Evolutionary conservation across 2,113 vertebrate species (phyloP), one percentile per base, ranked within the genome.

Genomic region (Irena cyanogastra): DNA sequence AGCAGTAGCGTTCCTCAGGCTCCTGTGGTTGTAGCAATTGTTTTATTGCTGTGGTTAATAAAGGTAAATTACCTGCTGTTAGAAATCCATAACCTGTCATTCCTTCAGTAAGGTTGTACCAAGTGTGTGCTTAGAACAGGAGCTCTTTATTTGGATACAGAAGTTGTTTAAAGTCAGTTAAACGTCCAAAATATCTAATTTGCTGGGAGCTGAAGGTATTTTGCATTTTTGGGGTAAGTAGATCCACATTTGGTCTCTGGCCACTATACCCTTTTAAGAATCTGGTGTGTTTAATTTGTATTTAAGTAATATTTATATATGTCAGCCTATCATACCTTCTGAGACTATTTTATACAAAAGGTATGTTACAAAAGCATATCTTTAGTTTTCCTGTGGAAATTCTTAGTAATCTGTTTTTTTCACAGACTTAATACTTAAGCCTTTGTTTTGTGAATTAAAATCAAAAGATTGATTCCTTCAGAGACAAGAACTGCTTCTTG

Each of bases 361-460:
- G 14, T 28, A 3, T 20, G 11, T 72, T 93, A 37, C 26, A 12
- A 60, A 94, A 49, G 28, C 16, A 1, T 41, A 10, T 52, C 24
- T 19, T 87, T 72, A 23, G 3, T 23, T 91, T 91, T 57, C 31
- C 18, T 66, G 13, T 28, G 31, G 54, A 66, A 81, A 47, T 50
- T 80, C 42, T 20, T 50, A n/a, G 17, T 79, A 30, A 59, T 80
- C 13, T 72, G 4, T 1, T 50, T 84, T 84, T 86, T 87, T 84
- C 26, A 33, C 21, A 44, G 33, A 23, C 39, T 50, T 75, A 72
- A 39, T 26, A 47, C 6, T 74, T 63, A 71, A 66, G 16, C 17
- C 47, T 66, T 57, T 86, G 24, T 47, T 91, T 93, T 94, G 6
- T 63, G 47, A 80, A 17, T 49, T 79, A 85, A 82, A 83, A 42